These are phyloP conservation scores for Taurulus bubalis DNA, from an alignment of 2,113 vertebrate genomes.

Conservation along the genomic window DNA sequence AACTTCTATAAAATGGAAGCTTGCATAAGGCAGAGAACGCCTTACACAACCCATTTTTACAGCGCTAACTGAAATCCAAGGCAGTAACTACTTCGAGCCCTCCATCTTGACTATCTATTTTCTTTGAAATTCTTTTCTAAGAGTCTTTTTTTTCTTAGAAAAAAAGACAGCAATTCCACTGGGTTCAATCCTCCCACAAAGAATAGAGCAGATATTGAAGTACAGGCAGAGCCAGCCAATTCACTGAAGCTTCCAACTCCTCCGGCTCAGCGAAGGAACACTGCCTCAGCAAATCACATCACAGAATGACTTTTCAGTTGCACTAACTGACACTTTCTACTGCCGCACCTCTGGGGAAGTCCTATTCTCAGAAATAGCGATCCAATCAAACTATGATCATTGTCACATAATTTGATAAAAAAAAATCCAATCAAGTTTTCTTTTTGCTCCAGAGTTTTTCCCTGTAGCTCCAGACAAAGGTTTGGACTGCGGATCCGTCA, in stretches of 20 bases:
- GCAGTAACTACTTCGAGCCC: slow-evolving; percentile 58
- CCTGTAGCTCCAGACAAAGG: slow-evolving; percentile 12
- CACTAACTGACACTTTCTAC: slow-evolving; percentile 69
- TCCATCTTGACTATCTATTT: slow-evolving; percentile 61
- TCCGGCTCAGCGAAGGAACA: slow-evolving; percentile 65
- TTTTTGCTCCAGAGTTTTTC: slow-evolving; percentile 36
- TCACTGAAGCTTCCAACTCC: slow-evolving; percentile 70
- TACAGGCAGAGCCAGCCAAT: slow-evolving; percentile 67
- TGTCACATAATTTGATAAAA: slow-evolving; percentile 69
- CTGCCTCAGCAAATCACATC: slow-evolving; percentile 80
- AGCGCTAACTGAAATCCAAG: slow-evolving; percentile 50
- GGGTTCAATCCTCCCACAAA: slow-evolving; percentile 78
- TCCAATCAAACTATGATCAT: slow-evolving; percentile 69
- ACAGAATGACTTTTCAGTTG: slow-evolving; percentile 70
- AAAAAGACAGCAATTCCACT: slow-evolving; percentile 77
- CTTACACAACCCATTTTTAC: slow-evolving; percentile 63
- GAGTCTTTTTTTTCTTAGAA: slow-evolving; percentile 54
- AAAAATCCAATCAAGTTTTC: slow-evolving; percentile 68
- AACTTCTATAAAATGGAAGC: slow-evolving; percentile 67
- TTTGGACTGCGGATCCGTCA: slow-evolving; percentile 17
- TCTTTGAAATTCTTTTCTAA: slow-evolving; percentile 70
- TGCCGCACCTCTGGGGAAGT: slow-evolving; percentile 60
- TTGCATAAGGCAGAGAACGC: slow-evolving; percentile 57
- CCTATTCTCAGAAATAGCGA: slow-evolving; percentile 63
- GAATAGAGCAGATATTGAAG: slow-evolving; percentile 80